phyloP scores from a whole-genome alignment of 2,113 vertebrate genomes.

The Dromaius novaehollandiae region DNA sequence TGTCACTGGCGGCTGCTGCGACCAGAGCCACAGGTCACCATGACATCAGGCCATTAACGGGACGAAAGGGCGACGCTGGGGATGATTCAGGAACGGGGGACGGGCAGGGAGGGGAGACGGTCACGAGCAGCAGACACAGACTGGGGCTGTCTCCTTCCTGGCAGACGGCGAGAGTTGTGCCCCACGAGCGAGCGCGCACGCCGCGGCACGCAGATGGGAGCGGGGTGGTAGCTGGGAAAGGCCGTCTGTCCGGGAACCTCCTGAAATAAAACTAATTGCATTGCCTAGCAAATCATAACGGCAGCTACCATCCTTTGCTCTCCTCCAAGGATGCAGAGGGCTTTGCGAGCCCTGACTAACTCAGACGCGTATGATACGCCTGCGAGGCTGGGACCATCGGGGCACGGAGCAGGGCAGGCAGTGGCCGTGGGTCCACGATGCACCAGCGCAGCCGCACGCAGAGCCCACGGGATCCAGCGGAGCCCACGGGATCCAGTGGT shows the following conservation, averaged over 20 bases:
- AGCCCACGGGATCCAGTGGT: not conserved
- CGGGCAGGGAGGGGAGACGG: not conserved
- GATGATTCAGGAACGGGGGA: not conserved
- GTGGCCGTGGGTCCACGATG: fast-evolving
- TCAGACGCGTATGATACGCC: not conserved
- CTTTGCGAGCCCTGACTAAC: slow-evolving; percentile 14
- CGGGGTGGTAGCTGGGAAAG: not conserved
- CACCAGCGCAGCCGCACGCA: fast-evolving
- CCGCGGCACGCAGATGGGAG: not conserved
- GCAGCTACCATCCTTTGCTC: not conserved
- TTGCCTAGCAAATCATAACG: not conserved
- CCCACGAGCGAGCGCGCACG: not conserved
- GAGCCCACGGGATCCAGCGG: fast-evolving
- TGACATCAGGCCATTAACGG: slow-evolving; percentile 41
- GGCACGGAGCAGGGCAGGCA: not conserved
- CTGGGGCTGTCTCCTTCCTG: not conserved
- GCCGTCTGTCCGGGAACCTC: not conserved
- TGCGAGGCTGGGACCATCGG: not conserved
- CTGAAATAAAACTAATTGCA: not conserved
- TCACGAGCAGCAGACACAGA: not conserved
- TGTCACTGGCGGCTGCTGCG: not conserved
- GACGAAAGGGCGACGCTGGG: not conserved
- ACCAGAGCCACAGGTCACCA: slow-evolving; percentile 1
- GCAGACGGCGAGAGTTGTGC: not conserved
- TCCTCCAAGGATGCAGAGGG: not conserved